Percentiles rank a stretch among this genome's conserved stretches.
Evolutionary conservation across 2,797 vertebrate genomes (phyloP).

Genomic region (Oreochromis mossambicus): DNA sequence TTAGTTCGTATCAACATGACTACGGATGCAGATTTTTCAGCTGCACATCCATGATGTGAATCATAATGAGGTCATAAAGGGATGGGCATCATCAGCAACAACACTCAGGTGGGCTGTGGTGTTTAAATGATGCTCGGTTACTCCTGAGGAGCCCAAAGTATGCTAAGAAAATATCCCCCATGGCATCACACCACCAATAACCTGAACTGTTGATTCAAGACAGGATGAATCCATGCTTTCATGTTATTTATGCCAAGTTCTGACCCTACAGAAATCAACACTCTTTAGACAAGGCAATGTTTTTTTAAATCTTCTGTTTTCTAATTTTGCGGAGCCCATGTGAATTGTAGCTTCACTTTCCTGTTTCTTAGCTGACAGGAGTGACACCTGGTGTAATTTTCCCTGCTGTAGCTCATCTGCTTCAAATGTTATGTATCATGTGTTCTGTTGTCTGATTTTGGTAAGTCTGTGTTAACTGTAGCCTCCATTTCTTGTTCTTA

Average conservation of each 20-base stretch:
- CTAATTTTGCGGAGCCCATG: neutral
- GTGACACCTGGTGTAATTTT: too few species aligned
- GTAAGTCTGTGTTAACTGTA: too few species aligned
- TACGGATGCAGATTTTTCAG: neutral
- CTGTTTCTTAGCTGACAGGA: neutral
- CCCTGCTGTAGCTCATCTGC: too few species aligned
- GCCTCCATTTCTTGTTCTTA: too few species aligned
- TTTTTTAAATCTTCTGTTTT: neutral
- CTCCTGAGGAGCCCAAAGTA: neutral
- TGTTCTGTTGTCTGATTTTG: too few species aligned
- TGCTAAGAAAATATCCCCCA: neutral
- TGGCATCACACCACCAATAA: neutral
- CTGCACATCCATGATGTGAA: neutral
- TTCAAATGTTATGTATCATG: too few species aligned
- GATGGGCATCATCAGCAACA: neutral
- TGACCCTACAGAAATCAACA: neutral
- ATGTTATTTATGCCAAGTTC: constrained; percentile 21
- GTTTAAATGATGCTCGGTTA: neutral
- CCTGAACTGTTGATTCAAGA: neutral
- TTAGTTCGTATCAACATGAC: neutral
- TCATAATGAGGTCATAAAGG: neutral
- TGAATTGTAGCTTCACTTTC: too few species aligned
- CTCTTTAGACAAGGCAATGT: neutral
- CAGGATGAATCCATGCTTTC: neutral
- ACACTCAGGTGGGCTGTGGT: neutral